These are phyloP conservation scores for Lithosia quadra DNA, from an alignment of 2,888 invertebrate genomes.

Conservation along the genomic window DNA sequence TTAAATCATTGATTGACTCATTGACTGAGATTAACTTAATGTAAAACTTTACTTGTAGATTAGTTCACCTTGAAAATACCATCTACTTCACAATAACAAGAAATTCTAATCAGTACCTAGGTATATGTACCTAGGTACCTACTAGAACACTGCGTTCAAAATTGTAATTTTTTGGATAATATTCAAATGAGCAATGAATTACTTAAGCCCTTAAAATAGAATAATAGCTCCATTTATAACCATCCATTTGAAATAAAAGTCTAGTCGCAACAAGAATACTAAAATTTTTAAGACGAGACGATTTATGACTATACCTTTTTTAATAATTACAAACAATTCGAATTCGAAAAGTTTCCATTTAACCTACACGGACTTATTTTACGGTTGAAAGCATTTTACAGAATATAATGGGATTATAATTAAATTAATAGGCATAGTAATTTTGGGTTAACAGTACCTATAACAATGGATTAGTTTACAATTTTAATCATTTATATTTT, in stretches of 20 bases:
- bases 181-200: neutral
- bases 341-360: neutral
- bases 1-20: too few relatives aligned
- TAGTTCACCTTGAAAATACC: neutral
- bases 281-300: neutral
- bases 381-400: neutral
- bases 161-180: neutral
- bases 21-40: neutral
- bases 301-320: neutral
- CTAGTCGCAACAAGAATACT: neutral
- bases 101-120: neutral
- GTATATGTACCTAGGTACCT: too few relatives aligned
- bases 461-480: neutral
- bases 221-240: neutral
- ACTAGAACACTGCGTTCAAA: neutral
- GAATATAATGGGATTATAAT: neutral
- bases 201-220: neutral
- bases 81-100: neutral
- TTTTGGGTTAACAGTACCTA: neutral
- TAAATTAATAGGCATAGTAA: neutral
- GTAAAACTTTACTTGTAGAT: neutral
- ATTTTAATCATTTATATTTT: neutral
- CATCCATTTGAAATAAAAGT: slow-evolving; percentile 1
- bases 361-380: neutral
- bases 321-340: neutral